Percentiles rank a stretch among this genome's conserved stretches.
These are phyloP conservation scores for Buathra laborator DNA, from an alignment of 2,888 invertebrate genomes.

Conservation along the genomic window DNA sequence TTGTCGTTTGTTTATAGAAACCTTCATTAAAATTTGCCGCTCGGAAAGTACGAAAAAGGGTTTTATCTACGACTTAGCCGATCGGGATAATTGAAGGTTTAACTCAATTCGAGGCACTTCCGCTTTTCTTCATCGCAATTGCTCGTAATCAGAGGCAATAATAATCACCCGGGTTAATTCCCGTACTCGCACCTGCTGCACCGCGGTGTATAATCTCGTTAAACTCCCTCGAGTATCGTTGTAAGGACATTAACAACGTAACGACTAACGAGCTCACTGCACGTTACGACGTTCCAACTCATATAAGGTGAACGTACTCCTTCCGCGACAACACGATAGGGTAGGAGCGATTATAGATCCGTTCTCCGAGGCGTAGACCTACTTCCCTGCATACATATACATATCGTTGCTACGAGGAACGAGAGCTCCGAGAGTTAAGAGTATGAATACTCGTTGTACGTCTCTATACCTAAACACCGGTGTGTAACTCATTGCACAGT, in stretches of 20 bases:
- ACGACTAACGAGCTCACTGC: conserved; percentile 38
- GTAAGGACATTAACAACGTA: conserved; percentile 37
- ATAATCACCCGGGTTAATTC: neutral
- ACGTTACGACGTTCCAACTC: conserved; percentile 46
- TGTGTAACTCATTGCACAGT: conserved; percentile 32
- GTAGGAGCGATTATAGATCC: conserved; percentile 41
- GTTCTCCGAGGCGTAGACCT: conserved; percentile 53
- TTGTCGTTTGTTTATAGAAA: too few relatives aligned
- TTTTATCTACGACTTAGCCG: neutral
- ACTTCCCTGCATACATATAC: conserved; percentile 35
- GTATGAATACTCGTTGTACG: conserved; percentile 14
- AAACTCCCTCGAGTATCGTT: conserved; percentile 24
- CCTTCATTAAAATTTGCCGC: too few relatives aligned
- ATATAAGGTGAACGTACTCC: conserved; percentile 13
- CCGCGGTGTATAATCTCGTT: neutral
- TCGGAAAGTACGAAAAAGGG: neutral
- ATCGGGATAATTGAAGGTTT: neutral
- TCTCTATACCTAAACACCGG: conserved; percentile 10
- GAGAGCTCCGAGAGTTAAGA: conserved; percentile 28
- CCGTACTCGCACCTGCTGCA: conserved; percentile 1
- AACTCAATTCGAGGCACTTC: neutral
- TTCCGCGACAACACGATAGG: conserved; percentile 27
- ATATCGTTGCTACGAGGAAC: conserved; percentile 13
- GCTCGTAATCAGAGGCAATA: neutral
- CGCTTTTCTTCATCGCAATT: neutral